Conservation (phyloP, 1,140 invertebrate genomes). For the Tetragnatha versicolor region DNA sequence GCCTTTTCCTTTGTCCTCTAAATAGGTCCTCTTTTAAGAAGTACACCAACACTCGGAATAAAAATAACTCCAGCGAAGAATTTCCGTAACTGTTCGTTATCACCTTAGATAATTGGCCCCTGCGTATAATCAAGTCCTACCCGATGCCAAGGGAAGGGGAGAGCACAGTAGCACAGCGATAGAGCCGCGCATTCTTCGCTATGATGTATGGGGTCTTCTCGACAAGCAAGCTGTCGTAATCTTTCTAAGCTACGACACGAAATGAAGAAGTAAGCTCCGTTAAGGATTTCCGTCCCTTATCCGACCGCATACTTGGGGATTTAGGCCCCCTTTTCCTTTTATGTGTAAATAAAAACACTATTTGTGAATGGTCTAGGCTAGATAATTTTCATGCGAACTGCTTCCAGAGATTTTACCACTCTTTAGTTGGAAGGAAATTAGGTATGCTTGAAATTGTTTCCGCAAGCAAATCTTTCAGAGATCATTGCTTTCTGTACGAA, state of each 20-base stretch:
- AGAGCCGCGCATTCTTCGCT: constrained; percentile 12
- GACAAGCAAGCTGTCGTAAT: constrained; percentile 36
- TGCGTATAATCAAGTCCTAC: constrained; percentile 12
- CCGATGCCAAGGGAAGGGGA: not conserved
- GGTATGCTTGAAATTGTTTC: no score
- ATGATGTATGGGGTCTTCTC: constrained; percentile 22
- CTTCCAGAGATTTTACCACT: no score
- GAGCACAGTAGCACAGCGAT: constrained; percentile 1
- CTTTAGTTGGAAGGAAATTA: no score
- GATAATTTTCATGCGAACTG: no score
- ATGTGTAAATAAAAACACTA: not conserved
- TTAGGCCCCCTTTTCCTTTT: not conserved
- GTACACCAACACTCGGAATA: no score
- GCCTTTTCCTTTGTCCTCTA: no score
- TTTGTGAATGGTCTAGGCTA: no score
- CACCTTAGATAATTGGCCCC: constrained; percentile 22
- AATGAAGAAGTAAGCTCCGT: constrained; percentile 23
- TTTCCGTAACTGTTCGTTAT: not conserved
- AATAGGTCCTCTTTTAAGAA: no score
- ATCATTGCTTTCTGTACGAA: no score
- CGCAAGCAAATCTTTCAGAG: no score
- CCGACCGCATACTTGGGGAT: not conserved
- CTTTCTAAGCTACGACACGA: constrained; percentile 20
- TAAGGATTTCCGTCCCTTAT: constrained; percentile 14
- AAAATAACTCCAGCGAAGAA: no score